Evolutionary conservation across 2,797 vertebrate species (phyloP).

Genomic region (Eulemur rubriventer): DNA sequence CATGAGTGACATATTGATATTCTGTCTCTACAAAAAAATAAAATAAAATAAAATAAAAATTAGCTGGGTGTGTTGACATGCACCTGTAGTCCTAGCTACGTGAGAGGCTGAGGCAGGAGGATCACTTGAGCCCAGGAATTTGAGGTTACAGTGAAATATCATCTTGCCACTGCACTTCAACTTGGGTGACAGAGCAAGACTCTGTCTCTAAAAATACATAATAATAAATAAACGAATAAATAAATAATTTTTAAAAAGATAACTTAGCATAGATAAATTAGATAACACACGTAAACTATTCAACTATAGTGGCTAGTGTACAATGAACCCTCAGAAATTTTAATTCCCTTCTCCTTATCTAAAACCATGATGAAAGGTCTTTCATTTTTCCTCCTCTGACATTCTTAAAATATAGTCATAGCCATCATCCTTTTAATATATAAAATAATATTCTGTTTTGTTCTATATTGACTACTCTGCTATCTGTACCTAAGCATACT

Average conservation of each 20-base stretch:
- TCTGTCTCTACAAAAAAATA: too few relatives aligned
- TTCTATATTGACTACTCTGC: background rate
- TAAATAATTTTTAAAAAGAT: background rate
- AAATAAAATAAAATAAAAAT: too few relatives aligned
- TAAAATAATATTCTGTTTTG: background rate
- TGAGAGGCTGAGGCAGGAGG: too few relatives aligned
- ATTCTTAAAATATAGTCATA: background rate
- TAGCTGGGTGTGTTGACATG: too few relatives aligned
- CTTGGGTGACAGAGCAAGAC: background rate
- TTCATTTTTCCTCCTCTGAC: background rate
- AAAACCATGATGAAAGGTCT: background rate
- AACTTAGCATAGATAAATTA: background rate
- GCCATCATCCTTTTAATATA: background rate
- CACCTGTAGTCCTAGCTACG: too few relatives aligned
- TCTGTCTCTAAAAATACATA: background rate
- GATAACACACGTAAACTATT: background rate
- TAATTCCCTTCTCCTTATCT: background rate
- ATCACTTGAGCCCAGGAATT: background rate
- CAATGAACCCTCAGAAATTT: background rate
- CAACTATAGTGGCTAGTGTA: background rate
- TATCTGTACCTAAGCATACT: background rate
- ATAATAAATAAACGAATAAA: background rate
- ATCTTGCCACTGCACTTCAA: background rate
- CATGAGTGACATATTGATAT: too few relatives aligned
- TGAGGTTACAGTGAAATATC: background rate